Evolutionary conservation across 2,113 vertebrate species (phyloP), one percentile per base, ranked within the genome.

Genomic region (Pedionomus torquatus): DNA sequence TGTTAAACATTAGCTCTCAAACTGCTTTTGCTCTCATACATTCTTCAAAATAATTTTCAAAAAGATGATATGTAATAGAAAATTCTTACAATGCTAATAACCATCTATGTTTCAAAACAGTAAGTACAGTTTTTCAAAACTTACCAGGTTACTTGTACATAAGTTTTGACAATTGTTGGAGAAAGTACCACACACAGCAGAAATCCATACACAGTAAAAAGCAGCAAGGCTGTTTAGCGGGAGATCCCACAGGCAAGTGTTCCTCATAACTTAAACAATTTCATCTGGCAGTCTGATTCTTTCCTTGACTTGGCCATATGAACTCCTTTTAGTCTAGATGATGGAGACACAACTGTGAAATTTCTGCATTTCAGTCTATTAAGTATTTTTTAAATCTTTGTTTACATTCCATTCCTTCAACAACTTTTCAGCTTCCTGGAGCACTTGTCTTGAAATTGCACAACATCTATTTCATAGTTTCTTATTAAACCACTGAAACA

Each of bases 91-190:
- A 5, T 60, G 28, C 24, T 57, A 95, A 37, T 10, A 95, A 82
- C 17, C 10, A 65, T 55, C 52, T 37, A n/a, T 54, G 14, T 68
- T 90, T 75, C 25, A 85, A 85, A 96, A 93, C 19, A 75, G 46
- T 76, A 97, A 66, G 33, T 24, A 75, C 10, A 87, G 48, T 19
- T 28, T 48, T 74, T 49, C 68, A 95, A 37, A 94, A 98, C 97
- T 98, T 97, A 98, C 97, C 97, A 97, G 87, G 61, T 96, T 94
- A 52, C 82, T 96, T 30, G 95, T 51, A 91, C 97, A 96, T 19
- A 96, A 94, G 54, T 94, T 95, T 28, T 93, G 80, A 74, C 97
- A 98, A 68, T 83, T 92, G 78, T 93, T 94, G 55, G 96, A 90
- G 82, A 95, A 90, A 55, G 81, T 63, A 35, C 88, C 82, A 30